Evolutionary conservation across 1,140 invertebrate species (phyloP), one percentile per base, ranked within the genome.

Genomic region (Zaprionus tsacasi): DNA sequence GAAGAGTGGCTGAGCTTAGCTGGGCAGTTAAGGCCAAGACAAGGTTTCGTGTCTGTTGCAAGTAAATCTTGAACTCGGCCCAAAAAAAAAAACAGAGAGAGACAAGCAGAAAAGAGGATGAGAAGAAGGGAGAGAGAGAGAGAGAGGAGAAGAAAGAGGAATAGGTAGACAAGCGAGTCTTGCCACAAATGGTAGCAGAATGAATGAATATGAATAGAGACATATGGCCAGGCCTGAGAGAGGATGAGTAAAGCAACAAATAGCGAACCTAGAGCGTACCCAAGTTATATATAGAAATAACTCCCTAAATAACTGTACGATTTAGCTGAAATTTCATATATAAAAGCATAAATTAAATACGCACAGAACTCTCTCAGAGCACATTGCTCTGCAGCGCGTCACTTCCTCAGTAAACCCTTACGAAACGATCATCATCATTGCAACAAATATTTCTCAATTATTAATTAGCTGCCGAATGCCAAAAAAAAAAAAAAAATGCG

Each of bases 31-130:
- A 68, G 63, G 52, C 30, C 52, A 43, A 67, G 63, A 64, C 35
- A 56, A 57, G 45, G 72, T 57, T 75, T 80, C 81, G 83, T 87
- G 83, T 66, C 73, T 69, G 59, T 81, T 63, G 70, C 81, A 61
- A 88, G 75, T 88, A 74, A 88, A 89, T 88, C 81, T 88, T 83
- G 40, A 58, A 77, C 70, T 77, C 13, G 21, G 55, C n/a, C 15
- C n/a, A 8, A 17, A 57, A 35, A 57, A 35, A 15, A 56, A n/a
- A n/a, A n/a, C n/a, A n/a, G n/a, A 56, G n/a, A 33, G 17, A 15
- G 55, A 35, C 10, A 4, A 6, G 3, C 1, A 36, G 13, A 0
- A 12, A 27, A n/a, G 15, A 36, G 15, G 5, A 7, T 2, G 30
- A n/a, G 36, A 3, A 30, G 13, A 30, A 4, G 11, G 50, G 27